Evolutionary conservation across 2,113 vertebrate genomes (phyloP), one percentile per base, ranked within the genome.

Genomic region (Zosterops hypoxanthus): DNA sequence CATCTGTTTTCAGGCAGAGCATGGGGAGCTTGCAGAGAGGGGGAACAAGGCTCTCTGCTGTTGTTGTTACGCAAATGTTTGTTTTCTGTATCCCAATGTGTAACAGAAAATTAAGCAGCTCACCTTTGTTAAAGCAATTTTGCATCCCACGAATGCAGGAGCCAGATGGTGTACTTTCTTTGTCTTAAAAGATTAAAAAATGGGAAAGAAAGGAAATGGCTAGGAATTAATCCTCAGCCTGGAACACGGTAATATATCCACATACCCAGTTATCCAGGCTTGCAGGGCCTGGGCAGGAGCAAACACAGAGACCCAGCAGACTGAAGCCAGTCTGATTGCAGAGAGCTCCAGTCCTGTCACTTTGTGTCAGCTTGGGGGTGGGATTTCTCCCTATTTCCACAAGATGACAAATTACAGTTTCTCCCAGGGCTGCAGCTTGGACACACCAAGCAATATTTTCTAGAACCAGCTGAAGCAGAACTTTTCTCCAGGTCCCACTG

Each of bases 171-270:
- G 55, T 84, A 78, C 52, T 31, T 77, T 90, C 92, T 97, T 97
- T 96, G 88, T 96, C 95, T 97, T 86, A 94, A 93, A 91, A 97
- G 96, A 97, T 92, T 95, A 93, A 95, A 96, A 90, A 94, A 95
- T 63, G 71, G 72, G 79, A 81, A 93, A 75, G 42, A 82, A 80
- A 88, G 70, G 88, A 70, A 89, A 73, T 15, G 53, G 66, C 52
- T 52, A 93, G 63, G 44, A 88, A 69, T 76, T 95, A 94, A 96
- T 84, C 71, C 89, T 72, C 72, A 63, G 52, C 49, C 81, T 78
- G 57, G 76, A 94, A 92, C 66, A 53, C 8, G 3, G 39, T 11
- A n/a, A 61, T 70, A 22, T 31, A 77, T 18, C 33, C 69, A 33
- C 25, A 26, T 9, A 42, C 19, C 53, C 68, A 63, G 69, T 21